These are phyloP conservation scores for Macaca mulatta DNA, from an alignment of 2,113 vertebrate species.

Conservation along the genomic window DNA sequence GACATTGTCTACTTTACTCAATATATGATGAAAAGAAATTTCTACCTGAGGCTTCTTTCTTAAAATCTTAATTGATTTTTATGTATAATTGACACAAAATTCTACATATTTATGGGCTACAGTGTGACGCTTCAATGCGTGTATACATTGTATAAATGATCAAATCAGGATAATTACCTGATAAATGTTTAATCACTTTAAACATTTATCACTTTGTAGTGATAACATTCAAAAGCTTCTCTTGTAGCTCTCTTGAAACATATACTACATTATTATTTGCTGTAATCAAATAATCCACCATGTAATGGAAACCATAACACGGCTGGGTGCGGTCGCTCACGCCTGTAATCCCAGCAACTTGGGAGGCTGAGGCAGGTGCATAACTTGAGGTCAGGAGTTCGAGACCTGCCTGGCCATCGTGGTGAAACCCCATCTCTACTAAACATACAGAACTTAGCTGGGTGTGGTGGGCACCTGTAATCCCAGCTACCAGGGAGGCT, in stretches of 20 bases:
- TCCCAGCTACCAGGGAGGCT: too few relatives aligned
- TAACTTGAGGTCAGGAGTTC: too few relatives aligned
- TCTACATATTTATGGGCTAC: background rate
- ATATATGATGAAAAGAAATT: slow-evolving; percentile 40
- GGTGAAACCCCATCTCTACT: too few relatives aligned
- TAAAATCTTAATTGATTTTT: background rate
- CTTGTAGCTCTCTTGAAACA: background rate
- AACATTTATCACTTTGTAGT: background rate
- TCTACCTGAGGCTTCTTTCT: background rate
- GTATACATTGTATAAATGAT: background rate
- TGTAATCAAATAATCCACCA: background rate
- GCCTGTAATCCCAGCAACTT: too few relatives aligned
- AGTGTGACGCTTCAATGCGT: background rate
- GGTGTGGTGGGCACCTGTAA: too few relatives aligned
- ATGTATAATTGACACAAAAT: background rate
- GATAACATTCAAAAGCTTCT: background rate
- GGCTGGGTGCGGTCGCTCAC: too few relatives aligned
- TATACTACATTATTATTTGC: background rate
- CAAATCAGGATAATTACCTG: background rate
- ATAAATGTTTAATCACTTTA: background rate
- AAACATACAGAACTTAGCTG: too few relatives aligned
- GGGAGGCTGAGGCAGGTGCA: too few relatives aligned
- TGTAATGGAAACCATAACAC: background rate
- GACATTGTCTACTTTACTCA: slow-evolving; percentile 61
- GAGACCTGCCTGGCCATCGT: too few relatives aligned